Conservation (phyloP, 1,140 invertebrate genomes). For the Chymomyza costata region DNA sequence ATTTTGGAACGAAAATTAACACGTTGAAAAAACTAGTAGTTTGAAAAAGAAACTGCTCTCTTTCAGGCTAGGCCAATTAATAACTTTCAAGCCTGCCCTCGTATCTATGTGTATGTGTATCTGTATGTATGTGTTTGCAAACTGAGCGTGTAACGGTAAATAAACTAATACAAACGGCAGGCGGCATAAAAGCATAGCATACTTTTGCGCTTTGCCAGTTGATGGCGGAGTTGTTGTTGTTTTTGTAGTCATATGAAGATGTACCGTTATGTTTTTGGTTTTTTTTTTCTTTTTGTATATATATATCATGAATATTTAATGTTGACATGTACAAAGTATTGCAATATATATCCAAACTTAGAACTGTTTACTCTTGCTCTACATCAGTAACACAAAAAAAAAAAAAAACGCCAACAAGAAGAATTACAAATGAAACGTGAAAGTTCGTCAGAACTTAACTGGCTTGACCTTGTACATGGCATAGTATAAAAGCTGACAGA, state of each 20-base stretch:
- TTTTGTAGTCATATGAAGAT: constrained; percentile 55
- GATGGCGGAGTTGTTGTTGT: too few relatives aligned
- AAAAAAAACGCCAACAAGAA: constrained; percentile 46
- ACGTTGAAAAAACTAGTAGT: too few relatives aligned
- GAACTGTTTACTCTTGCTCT: constrained; percentile 30
- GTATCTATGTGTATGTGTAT: too few relatives aligned
- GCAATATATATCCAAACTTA: constrained; percentile 45
- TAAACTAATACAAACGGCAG: constrained; percentile 60
- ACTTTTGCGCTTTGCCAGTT: constrained; percentile 40
- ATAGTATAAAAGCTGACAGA: too few relatives aligned
- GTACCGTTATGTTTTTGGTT: constrained; percentile 38
- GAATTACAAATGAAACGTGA: constrained; percentile 54
- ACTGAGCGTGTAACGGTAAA: constrained; percentile 70
- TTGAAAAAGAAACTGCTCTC: too few relatives aligned
- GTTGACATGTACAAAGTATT: constrained; percentile 65
- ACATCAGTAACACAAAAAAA: constrained; percentile 42
- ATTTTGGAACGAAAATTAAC: too few relatives aligned
- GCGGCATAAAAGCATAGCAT: constrained; percentile 51
- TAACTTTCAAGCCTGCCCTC: too few relatives aligned
- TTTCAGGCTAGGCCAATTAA: too few relatives aligned
- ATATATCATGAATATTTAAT: constrained; percentile 67
- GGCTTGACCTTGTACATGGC: too few relatives aligned
- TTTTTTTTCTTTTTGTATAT: constrained; percentile 3
- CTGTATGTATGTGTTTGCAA: constrained; percentile 9
- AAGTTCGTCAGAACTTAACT: constrained; percentile 19